Evolutionary conservation across 2,888 invertebrate species (phyloP), one percentile per base, ranked within the genome.

Genomic region (Pyrocoelia pectoralis): DNA sequence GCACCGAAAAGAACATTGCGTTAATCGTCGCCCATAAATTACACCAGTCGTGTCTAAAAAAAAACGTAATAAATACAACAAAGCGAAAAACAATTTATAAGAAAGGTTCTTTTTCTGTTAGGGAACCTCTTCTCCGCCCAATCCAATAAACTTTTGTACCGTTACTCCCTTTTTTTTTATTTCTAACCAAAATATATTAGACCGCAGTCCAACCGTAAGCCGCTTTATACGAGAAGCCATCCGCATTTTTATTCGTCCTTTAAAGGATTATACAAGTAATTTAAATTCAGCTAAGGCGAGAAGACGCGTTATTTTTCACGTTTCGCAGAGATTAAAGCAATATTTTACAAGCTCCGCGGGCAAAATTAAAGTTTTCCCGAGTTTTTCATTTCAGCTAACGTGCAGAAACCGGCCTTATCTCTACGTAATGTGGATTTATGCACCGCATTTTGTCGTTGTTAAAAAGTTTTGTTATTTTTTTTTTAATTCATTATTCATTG

Each of bases 281-380:
- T 81, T 80, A 79, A 80, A 80, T 80, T 78, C 79, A 79, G 78
- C 79, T 80, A 80, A 80, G 80, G 80, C 79, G 79, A 77, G 74
- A 77, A 77, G 78, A 76, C 78, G 75, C 71, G 77, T 76, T 78
- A 77, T 77, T 79, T 79, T 77, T 76, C 77, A 75, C 77, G 78
- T 79, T 80, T 77, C 72, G 71, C 78, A 73, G 78, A 81, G 81
- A 81, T 81, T 81, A 81, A 81, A 81, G 80, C 79, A 79, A 81
- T 81, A 81, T 81, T 81, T 81, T 78, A 81, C 79, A 72, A 68
- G 71, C 68, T 70, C 67, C 71, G 70, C 71, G 64, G 61, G 71
- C 68, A 67, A 80, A 80, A 80, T 80, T 80, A 81, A 81, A 80
- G 79, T 81, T 81, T 79, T 77, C 74, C 76, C 71, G 74, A 73